Conservation (phyloP, 2,113 vertebrate genomes). For the Rhadina sibilatrix region DNA sequence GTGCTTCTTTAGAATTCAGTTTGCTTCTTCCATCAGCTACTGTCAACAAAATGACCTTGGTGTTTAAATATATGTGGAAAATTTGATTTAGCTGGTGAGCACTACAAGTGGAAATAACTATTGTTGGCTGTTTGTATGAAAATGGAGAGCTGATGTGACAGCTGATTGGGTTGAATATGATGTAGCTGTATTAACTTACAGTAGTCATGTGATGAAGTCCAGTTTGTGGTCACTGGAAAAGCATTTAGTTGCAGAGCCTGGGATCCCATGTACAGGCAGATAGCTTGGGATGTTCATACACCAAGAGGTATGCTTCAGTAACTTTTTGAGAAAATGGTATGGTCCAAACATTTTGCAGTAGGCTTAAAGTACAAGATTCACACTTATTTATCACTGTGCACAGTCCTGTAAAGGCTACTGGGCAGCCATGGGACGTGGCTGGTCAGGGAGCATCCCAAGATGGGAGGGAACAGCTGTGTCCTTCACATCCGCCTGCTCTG, state of each 20-base stretch:
- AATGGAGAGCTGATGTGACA: conserved; percentile 24
- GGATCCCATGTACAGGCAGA: neutral
- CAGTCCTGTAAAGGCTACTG: neutral
- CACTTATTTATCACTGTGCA: neutral
- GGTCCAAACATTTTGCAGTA: neutral
- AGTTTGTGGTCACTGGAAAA: neutral
- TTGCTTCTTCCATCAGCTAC: neutral
- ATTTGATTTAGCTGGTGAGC: neutral
- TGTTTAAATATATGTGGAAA: neutral
- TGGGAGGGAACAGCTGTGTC: neutral
- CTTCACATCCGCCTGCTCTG: neutral
- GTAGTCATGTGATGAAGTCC: neutral
- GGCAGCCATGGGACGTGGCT: neutral
- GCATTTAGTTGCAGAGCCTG: neutral
- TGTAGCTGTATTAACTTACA: neutral
- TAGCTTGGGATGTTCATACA: neutral
- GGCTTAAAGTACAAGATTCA: neutral
- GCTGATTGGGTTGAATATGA: neutral
- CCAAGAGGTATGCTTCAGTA: neutral
- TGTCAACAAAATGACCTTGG: neutral
- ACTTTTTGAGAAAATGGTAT: neutral
- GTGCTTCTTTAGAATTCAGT: neutral
- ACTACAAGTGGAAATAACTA: conserved; percentile 26
- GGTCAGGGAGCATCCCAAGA: neutral
- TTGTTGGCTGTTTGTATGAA: neutral